Evolutionary conservation across 2,113 vertebrate species (phyloP), one percentile per base, ranked within the genome.

Genomic region (Ariopsis seemanni): DNA sequence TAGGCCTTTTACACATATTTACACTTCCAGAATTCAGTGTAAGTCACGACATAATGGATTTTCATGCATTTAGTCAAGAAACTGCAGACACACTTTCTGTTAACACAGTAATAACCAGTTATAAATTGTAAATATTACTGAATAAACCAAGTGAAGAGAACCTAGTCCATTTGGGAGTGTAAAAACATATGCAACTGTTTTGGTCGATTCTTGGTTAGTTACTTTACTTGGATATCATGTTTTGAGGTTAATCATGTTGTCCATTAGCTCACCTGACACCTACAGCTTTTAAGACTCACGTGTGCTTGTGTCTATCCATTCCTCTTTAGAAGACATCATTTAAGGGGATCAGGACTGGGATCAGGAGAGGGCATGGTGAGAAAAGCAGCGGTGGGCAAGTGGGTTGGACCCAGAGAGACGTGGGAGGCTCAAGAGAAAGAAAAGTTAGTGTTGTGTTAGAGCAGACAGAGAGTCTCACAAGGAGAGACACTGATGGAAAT

Each of bases 271-370:
- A 89, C 80, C 78, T 85, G 82, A 89, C 86, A 85, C 62, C 42
- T 18, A 63, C 77, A 89, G 77, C 91, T 91, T 92, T 91, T 92
- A 88, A 85, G 82, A 89, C 89, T 87, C 94, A 94, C 91, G 92
- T 95, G 94, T 86, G 71, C 53, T 71, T 86, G 69, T 71, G 83
- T 81, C 79, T 86, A 91, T 90, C 90, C 91, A 89, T 89, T 90
- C 92, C 90, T 88, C 89, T 92, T 91, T 90, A 84, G 85, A 89
- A 58, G 60, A 55, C 53, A 14, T 11, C 84, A 86, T 89, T 92
- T 91, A 74, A 92, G 82, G 72, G 91, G 92, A 91, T 90, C 86
- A 60, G 50, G 62, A 58, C 53, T 55, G 78, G 50, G 87, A 78
- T 30, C 80, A 60, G 20, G 55, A 82, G 63, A 80, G 62, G 78